Conservation (phyloP, 1,140 invertebrate species). For the Lanistes nyassanus region DNA sequence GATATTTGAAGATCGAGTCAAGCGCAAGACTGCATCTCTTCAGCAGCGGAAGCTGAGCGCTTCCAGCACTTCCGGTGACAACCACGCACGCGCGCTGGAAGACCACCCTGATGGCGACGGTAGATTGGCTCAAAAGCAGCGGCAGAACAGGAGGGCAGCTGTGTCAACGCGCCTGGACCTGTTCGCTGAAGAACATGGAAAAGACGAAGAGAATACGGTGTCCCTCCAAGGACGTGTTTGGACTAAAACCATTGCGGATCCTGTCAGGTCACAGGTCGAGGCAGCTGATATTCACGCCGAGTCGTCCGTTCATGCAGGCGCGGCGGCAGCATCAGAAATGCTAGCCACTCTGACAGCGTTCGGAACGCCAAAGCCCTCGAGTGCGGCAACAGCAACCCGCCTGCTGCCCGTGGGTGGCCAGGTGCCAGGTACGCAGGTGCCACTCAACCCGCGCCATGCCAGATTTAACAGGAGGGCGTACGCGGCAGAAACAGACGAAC, state of each 20-base stretch:
- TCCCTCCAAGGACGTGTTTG: background rate
- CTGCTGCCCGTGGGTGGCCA: too few relatives aligned
- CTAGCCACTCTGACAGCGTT: too few relatives aligned
- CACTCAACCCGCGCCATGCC: too few relatives aligned
- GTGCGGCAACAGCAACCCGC: too few relatives aligned
- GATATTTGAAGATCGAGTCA: conserved; percentile 39
- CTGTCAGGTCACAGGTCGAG: background rate
- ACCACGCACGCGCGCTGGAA: background rate
- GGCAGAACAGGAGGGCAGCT: conserved; percentile 3
- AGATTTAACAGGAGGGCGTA: too few relatives aligned
- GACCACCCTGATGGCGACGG: too few relatives aligned
- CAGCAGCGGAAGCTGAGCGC: conserved; percentile 1
- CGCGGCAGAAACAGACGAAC: too few relatives aligned
- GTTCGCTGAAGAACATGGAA: background rate
- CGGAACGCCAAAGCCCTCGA: too few relatives aligned
- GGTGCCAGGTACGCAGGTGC: too few relatives aligned
- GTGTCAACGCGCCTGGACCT: conserved; percentile 18
- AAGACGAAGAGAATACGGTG: conserved; percentile 2
- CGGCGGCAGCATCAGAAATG: background rate
- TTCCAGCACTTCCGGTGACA: background rate
- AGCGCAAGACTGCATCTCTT: conserved; percentile 29
- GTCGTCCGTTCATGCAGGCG: background rate
- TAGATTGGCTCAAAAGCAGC: background rate
- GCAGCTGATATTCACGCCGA: background rate
- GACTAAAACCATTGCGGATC: background rate